Conservation (phyloP, 1,140 invertebrate species). For the Zaprionus capensis region DNA sequence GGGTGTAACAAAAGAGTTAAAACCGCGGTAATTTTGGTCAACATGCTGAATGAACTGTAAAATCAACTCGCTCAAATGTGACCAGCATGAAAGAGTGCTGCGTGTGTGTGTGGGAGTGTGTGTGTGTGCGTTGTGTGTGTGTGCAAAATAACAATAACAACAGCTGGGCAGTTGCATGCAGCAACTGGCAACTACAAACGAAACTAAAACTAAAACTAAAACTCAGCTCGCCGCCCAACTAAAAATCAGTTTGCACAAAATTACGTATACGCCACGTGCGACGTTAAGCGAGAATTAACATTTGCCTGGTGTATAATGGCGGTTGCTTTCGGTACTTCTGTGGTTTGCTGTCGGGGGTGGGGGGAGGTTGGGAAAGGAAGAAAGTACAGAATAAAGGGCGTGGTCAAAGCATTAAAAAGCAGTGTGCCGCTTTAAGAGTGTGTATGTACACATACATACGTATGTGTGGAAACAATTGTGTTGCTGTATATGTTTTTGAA, state of each 20-base stretch:
- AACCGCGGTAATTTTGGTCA: conserved; percentile 80
- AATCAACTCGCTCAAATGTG: conserved; percentile 76
- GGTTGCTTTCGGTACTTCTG: conserved; percentile 27
- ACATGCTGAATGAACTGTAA: conserved; percentile 80
- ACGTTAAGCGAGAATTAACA: conserved; percentile 74
- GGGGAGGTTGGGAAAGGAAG: neutral
- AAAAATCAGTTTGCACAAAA: conserved; percentile 78
- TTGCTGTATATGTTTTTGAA: neutral
- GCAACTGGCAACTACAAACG: neutral
- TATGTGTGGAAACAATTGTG: neutral
- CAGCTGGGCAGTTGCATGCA: conserved; percentile 6
- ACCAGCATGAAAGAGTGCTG: conserved; percentile 24
- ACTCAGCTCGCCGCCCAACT: conserved; percentile 46
- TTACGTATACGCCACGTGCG: conserved; percentile 71
- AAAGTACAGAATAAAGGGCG: neutral
- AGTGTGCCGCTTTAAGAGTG: neutral
- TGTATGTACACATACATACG: too few relatives aligned
- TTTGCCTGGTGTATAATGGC: conserved; percentile 67
- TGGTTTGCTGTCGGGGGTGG: neutral
- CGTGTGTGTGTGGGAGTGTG: neutral
- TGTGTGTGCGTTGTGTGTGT: conserved; percentile 18
- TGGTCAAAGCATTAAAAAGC: conserved; percentile 2
- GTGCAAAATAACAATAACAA: conserved; percentile 26
- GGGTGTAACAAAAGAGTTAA: conserved; percentile 38
- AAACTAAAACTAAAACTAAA: conserved; percentile 34